Base-by-base conservation (phyloP, 2,797 vertebrate genomes). In the Chaenodraco wilsoni region DNA sequence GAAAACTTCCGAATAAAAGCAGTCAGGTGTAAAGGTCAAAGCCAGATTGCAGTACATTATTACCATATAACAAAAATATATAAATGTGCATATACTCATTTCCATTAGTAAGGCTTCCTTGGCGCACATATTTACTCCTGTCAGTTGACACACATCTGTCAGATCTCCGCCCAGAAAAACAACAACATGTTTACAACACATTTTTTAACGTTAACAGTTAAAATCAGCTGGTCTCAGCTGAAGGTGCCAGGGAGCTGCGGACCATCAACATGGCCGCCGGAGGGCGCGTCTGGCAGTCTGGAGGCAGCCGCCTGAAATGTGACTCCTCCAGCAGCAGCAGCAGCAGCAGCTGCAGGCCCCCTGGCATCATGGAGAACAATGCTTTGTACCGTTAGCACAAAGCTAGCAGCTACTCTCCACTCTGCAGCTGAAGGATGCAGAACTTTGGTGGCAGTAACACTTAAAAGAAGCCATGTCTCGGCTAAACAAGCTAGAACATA, bases 341-440 rank as follows among this genome's bases (percentile, higher is more conserved):
- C 62, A 44, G 65, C 55, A 74, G 50, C 74, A 81, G 74, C 33
- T 37, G 33, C 73, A 80, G 85, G 81, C 88, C 90, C 87, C 87
- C 79, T 75, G 82, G 75, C 85, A 78, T 55, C 70, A 69, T 14
- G 68, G 79, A 92, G 93, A 94, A 94, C 92, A 94, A 94, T 92
- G 90, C 89, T 77, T 82, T 72, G 70, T 16, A 2, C 69, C 40
- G 46, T 61, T 81, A 91, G 74, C 84, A 51, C 21, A 0, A 1
- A 80, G 78, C 82, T 79, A 86, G 23, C 41, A 8, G 2, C 0
- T 0, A 10, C n/a, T 14, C 31, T 9, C 2, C 11, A 10, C 2
- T 40, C 5, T 5, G 37, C 48, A 0, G 0, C 27, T 9, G 0
- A 7, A 50, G 5, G 2, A 40, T 3, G 11, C 2, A 23, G 7